phyloP scores from a whole-genome alignment of 2,888 invertebrate genomes.

The Volucella inanis region DNA sequence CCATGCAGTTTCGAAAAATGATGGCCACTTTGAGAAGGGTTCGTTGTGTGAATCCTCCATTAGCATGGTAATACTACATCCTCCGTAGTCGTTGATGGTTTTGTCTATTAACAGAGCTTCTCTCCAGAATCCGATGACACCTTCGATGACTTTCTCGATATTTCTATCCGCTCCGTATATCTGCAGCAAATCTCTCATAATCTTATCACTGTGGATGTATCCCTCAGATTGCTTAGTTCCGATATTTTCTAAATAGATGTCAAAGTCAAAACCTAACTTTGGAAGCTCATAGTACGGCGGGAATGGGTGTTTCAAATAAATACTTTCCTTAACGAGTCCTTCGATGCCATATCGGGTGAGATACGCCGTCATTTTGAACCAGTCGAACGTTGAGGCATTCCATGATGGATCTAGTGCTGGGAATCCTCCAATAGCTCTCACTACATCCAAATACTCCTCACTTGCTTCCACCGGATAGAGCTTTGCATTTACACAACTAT shows the following conservation, averaged over 20 bases:
- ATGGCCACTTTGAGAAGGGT: conserved; percentile 76
- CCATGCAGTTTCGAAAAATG: conserved; percentile 79
- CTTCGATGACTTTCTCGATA: too few species aligned
- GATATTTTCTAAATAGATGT: conserved; percentile 79
- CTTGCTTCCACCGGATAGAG: conserved; percentile 78
- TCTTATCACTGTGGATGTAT: conserved; percentile 77
- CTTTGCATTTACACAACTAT: conserved; percentile 78
- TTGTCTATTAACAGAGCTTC: too few species aligned
- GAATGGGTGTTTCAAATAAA: conserved; percentile 77
- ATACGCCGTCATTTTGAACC: not conserved
- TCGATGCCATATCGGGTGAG: conserved; percentile 78
- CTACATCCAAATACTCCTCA: conserved; percentile 78
- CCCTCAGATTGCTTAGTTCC: conserved; percentile 77
- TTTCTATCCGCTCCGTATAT: conserved; percentile 75
- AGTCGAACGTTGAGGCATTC: too few species aligned
- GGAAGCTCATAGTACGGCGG: conserved; percentile 78
- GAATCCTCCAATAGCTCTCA: conserved; percentile 77
- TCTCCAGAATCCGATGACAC: too few species aligned
- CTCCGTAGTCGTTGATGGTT: conserved; percentile 48
- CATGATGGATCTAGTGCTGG: too few species aligned
- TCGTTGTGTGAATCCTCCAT: not conserved
- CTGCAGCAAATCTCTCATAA: conserved; percentile 78
- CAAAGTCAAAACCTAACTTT: conserved; percentile 79
- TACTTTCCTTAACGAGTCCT: conserved; percentile 77
- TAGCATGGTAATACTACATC: conserved; percentile 30